Evolutionary conservation across 2,888 invertebrate species (phyloP), one percentile per base, ranked within the genome.

Genomic region (Ophion obscuratus): DNA sequence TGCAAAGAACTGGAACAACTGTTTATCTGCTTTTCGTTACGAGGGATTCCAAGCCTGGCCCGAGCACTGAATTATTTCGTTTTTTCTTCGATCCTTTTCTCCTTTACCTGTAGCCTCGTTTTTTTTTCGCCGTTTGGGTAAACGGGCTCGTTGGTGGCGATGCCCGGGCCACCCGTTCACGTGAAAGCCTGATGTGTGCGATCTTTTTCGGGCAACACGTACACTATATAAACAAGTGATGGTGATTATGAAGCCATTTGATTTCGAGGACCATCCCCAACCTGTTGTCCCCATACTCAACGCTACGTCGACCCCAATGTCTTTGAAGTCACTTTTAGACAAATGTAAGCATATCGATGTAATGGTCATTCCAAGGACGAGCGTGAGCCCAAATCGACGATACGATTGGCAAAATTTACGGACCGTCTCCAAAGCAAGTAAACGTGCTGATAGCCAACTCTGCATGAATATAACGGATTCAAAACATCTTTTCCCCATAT

Each of bases 121-220:
- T 27, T 66, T 66, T 67, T 80, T 53, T 75, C 74, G 17, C n/a
- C n/a, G 40, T 76, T 40, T 67, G 75, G 83, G 76, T 81, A 75
- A 83, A 79, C 75, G 75, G 75, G 57, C 75, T 75, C 71, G 75
- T 71, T 62, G 77, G 64, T 78, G 77, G 36, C 71, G 80, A 71
- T 61, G 82, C 66, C 59, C 79, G 79, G 80, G 80, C 80, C 17
- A 17, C 62, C 40, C 81, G 83, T 61, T 80, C 83, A 77, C 85
- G 76, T 83, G 59, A 77, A 86, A 74, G 67, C 71, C 44, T 27
- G 36, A 24, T 83, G 80, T 83, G 73, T 73, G 76, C 77, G 62
- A 83, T 83, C 79, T 83, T 75, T 78, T 77, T 75, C 75, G 67
- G 59, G 44, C 47, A 67, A 62, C 62, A 79, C 79, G 76, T 76